Evolutionary conservation across 1,140 invertebrate species (phyloP), one percentile per base, ranked within the genome.

Genomic region (Heliconius congener): DNA sequence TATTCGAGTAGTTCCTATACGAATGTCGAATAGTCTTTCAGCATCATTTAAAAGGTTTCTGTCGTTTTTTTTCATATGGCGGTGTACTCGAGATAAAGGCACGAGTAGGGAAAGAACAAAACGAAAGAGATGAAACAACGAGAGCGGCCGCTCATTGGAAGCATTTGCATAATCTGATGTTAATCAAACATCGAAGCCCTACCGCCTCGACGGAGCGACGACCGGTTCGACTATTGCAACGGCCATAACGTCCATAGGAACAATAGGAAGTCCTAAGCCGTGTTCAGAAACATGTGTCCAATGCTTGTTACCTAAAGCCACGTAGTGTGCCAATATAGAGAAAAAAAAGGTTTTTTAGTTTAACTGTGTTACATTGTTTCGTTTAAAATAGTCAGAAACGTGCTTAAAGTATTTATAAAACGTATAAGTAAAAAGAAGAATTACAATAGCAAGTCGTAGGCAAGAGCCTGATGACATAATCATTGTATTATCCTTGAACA

Each of bases 151-250:
- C 88, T 92, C 87, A 88, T 84, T 89, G 87, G 88, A 83, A 87
- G 90, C 87, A 94, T 94, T 94, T 93, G 92, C 92, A 94, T 94
- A 94, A 93, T 93, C 93, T 91, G 93, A 94, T 94, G 90, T 90
- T 93, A 93, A 94, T 93, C 93, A 94, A 93, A 92, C 87, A 88
- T 87, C 82, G 85, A 83, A 85, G 87, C 84, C 85, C 85, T 83
- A 87, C 85, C 84, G 82, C 87, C 76, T 82, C 81, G 81, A 75
- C 80, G 71, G 74, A 71, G 72, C 82, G 75, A 46, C 73, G 83
- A 83, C 80, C 85, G 86, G 82, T 83, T 78, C 81, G 39, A 46
- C 30, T 66, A 76, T 74, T 77, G 52, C 76, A 74, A 52, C 57
- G 73, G 73, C 74, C 66, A 50, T 57, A 57, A 30, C 60, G 27